Percentiles rank a stretch among this genome's conserved stretches.
Evolutionary conservation across 2,113 vertebrate genomes (phyloP).

Genomic region (Actenoides lindsayi): DNA sequence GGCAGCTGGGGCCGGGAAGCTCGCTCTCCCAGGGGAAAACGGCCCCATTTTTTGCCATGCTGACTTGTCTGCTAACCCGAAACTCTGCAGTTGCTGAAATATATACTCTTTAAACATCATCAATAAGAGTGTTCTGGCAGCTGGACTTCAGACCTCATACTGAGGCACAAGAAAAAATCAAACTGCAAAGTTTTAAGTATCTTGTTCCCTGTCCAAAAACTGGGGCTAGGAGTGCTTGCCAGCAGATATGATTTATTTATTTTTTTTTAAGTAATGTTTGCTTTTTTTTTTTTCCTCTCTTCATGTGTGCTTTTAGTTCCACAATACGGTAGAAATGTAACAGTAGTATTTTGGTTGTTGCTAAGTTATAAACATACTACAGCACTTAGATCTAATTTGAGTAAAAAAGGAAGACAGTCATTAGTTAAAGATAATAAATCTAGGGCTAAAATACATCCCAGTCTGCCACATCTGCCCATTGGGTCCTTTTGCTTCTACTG

Average conservation of each 20-base stretch:
- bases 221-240: not conserved
- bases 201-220: not conserved
- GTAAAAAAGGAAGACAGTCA: not conserved
- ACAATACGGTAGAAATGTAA: not conserved
- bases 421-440: conserved; percentile 55
- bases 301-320: not conserved
- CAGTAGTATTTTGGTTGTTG: not conserved
- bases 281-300: not conserved
- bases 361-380: not conserved
- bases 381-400: not conserved
- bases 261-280: not conserved
- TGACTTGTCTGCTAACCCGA: not conserved
- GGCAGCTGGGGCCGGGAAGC: not conserved
- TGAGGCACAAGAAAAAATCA: not conserved
- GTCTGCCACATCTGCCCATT: conserved; percentile 6
- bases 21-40: not conserved
- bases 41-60: not conserved
- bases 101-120: conserved; percentile 16
- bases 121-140: not conserved
- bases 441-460: not conserved
- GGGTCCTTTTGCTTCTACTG: conserved; percentile 34
- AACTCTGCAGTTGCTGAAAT: conserved; percentile 20
- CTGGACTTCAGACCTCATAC: conserved; percentile 6
- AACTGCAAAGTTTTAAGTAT: not conserved
- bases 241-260: not conserved